Evolutionary conservation across 2,113 vertebrate genomes (phyloP), one percentile per base, ranked within the genome.

Genomic region (Cololabis saira): DNA sequence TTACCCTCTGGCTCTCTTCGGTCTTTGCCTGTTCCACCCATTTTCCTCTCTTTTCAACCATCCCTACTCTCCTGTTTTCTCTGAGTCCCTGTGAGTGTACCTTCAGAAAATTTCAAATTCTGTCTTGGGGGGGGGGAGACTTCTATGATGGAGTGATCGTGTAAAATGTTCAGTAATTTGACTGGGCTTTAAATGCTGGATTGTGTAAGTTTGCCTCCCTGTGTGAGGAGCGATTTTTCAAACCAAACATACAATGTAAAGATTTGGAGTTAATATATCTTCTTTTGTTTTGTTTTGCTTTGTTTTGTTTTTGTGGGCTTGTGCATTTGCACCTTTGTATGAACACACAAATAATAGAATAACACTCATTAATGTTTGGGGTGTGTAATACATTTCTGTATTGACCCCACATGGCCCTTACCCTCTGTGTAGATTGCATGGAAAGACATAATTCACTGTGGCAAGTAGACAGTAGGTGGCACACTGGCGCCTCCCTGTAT

Each of bases 21-120:
- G 86, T 90, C 68, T 85, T 80, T 78, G 85, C 71, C 83, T 58
- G 85, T 90, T 89, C 87, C 89, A 90, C 88, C 86, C 87, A 82
- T 90, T 92, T 79, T 30, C 70, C 71, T 76, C 60, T 77, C 60
- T 87, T 80, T 80, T 73, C 70, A 82, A 78, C 76, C 74, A 73
- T 55, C 62, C 59, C 65, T 70, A 71, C 64, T 76, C 58, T 79
- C 44, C 63, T 82, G 61, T 67, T 84, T 76, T 50, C 19, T 56
- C 42, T 22, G 15, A 51, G 45, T 68, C 44, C 57, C 42, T 52
- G 56, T 49, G 57, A 75, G 27, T 69, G 41, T 83, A 75, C 67
- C 62, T 68, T 74, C 67, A 84, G 67, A 80, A 73, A 58, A 53
- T 81, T 61, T 66, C 7, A 59, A 58, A 50, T 56, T 71, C 33